A percentile compares a stretch with the other conserved stretches of the same genome.
These are phyloP conservation scores for Rhinichthys klamathensis DNA, from an alignment of 2,113 vertebrate species.

Conservation along the genomic window DNA sequence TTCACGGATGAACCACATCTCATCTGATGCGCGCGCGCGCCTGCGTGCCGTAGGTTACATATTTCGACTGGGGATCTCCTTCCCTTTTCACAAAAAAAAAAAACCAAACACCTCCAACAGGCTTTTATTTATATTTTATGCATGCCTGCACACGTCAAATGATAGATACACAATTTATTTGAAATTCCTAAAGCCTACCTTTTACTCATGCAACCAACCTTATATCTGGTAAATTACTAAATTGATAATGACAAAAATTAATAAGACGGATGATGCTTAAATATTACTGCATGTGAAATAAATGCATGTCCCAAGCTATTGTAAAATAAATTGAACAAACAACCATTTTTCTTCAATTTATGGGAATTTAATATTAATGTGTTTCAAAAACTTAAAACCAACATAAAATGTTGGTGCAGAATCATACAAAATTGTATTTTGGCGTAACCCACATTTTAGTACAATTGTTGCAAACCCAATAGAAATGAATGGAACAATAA, in stretches of 20 bases:
- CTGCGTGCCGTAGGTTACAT: conserved; percentile 25
- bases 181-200: neutral
- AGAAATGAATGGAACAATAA: neutral
- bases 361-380: no score
- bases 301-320: neutral
- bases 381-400: no score
- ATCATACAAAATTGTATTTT: no score
- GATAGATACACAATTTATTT: neutral
- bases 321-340: no score
- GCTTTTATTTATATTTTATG: neutral
- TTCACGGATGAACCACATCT: conserved; percentile 8
- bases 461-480: neutral
- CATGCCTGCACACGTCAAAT: neutral
- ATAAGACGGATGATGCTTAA: neutral
- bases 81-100: neutral
- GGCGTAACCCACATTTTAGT: no score
- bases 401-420: no score
- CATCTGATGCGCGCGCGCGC: conserved; percentile 10
- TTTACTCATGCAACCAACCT: neutral
- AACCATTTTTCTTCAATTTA: no score
- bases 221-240: neutral
- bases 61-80: conserved; percentile 18
- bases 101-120: neutral
- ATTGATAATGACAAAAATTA: neutral
- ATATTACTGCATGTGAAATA: neutral